A percentile compares a stretch with the other conserved stretches of the same genome.
phyloP scores from a whole-genome alignment of 2,113 vertebrate species.

The Drymodes brunneopygia region DNA sequence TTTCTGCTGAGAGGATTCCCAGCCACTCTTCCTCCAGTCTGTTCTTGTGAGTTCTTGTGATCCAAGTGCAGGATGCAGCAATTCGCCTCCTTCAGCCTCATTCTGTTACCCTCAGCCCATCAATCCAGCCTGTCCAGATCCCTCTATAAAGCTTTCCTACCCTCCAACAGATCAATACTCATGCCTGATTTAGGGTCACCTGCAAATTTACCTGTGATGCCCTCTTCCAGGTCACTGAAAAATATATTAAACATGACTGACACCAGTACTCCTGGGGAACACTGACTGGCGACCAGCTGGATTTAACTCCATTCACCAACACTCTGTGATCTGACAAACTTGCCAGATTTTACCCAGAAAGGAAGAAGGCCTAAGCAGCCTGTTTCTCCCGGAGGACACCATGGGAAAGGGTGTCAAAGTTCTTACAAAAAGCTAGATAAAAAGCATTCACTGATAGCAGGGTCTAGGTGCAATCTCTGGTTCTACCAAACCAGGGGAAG shows the following conservation, averaged over 20 bases:
- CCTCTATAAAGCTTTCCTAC: neutral
- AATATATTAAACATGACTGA: neutral
- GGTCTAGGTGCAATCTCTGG: neutral
- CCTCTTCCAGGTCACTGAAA: neutral
- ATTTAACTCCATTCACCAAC: neutral
- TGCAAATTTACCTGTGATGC: neutral
- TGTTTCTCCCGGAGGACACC: neutral
- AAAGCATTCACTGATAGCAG: neutral
- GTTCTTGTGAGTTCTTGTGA: neutral
- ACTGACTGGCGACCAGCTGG: too few relatives aligned
- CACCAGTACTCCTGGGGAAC: neutral
- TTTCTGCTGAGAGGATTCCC: neutral
- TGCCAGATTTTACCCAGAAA: neutral
- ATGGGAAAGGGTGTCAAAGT: neutral
- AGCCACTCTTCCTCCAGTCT: neutral
- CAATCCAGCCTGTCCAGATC: neutral
- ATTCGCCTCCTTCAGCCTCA: neutral
- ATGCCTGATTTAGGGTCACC: neutral
- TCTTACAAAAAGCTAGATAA: neutral
- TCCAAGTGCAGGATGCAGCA: rapidly evolving
- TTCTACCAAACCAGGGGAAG: neutral
- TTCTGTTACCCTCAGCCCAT: neutral
- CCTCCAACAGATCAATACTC: neutral
- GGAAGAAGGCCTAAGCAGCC: neutral
- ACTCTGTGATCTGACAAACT: too few relatives aligned